Base-by-base conservation (phyloP, 1,140 invertebrate species). In the Dendroctonus ponderosae region DNA sequence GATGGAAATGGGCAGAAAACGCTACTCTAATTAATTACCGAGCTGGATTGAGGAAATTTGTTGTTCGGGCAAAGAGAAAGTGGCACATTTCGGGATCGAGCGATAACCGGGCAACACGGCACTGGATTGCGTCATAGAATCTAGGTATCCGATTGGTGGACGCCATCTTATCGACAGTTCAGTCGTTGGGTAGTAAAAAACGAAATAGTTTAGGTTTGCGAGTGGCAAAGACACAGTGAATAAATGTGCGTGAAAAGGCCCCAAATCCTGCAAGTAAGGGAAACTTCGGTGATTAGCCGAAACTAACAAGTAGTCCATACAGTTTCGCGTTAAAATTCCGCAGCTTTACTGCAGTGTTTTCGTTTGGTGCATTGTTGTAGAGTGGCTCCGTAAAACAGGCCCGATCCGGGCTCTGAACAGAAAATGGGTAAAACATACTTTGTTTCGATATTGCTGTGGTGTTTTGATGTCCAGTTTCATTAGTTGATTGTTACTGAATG, bases 121-220 rank as follows among this genome's bases (percentile, higher is more conserved):
- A 61, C 39, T 11, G 46, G 48, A 66, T 70, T 68, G 68, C 69
- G 69, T 70, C 69, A 70, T 58, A 62, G 42, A 58, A 58, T 65
- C 42, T 39, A 61, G 66, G 38, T 61, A 62, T 66, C 51, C 67
- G 65, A 74, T 74, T 74, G 72, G 72, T 61, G 56, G 73, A 66
- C 73, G 73, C 73, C 73, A 74, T 74, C 70, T 74, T 74, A 74
- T 74, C 70, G 71, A 71, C 68, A 71, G 70, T 71, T 59, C 60
- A 71, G 73, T 74, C 71, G 69, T 73, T 62, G 65, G 61, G 69
- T 74, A 74, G 71, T 61, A 62, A 67, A 71, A 70, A 70, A 68
- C 67, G 58, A 57, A 58, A 72, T 73, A 70, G 70, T 72, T 74
- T 72, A 67, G 68, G 67, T 58, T 73, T 74, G 62, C 63, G 71